Evolutionary conservation across 2,797 vertebrate genomes (phyloP).

Genomic region (Natrix natrix): DNA sequence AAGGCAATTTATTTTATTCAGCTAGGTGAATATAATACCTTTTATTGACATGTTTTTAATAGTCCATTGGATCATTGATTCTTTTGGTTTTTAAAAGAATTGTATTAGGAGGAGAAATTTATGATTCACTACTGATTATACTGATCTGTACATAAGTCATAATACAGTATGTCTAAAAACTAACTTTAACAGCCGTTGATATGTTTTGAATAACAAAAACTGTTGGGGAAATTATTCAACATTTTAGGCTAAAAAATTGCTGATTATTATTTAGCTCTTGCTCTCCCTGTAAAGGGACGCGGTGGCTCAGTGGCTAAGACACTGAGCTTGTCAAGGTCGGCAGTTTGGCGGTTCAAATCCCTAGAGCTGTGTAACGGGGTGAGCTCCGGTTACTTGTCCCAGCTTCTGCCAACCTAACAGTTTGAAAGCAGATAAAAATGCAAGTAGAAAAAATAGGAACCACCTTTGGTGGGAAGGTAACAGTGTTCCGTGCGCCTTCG

Average conservation of each 20-base stretch:
- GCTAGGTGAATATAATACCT: slow-evolving; percentile 5
- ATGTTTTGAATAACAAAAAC: not conserved
- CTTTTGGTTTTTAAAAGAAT: slow-evolving; percentile 14
- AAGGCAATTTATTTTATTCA: slow-evolving; percentile 16
- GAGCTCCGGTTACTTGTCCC: no score
- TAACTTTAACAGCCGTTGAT: slow-evolving; percentile 9
- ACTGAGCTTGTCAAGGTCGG: no score
- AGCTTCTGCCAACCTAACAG: no score
- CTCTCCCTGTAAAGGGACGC: not conserved
- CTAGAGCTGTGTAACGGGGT: no score
- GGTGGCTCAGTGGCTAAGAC: no score
- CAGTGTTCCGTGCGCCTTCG: no score
- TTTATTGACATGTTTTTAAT: slow-evolving; percentile 28
- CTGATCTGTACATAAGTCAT: slow-evolving; percentile 5
- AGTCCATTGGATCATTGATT: slow-evolving; percentile 30
- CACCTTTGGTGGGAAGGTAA: no score
- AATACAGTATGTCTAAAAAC: not conserved
- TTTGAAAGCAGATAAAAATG: no score
- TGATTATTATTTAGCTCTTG: not conserved
- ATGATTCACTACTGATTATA: not conserved
- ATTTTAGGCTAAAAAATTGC: not conserved
- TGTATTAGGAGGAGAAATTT: not conserved
- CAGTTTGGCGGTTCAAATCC: no score
- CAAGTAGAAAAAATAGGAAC: no score
- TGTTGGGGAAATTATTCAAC: not conserved